These are phyloP conservation scores for Nematolebias whitei DNA, from an alignment of 2,113 vertebrate genomes.

Conservation along the genomic window DNA sequence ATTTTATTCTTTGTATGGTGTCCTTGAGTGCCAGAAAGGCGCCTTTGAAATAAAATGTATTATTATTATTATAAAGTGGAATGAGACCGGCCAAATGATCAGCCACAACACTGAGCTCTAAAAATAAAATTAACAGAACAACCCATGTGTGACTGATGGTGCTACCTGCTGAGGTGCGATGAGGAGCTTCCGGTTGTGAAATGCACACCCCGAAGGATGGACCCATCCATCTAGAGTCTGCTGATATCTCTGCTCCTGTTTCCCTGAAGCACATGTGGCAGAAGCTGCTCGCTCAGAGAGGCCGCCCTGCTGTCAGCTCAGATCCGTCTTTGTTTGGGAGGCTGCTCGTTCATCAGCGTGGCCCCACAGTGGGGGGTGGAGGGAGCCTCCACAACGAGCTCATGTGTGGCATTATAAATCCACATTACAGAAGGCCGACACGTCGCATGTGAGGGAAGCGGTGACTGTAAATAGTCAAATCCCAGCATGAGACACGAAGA, in stretches of 20 bases:
- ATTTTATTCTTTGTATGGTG: too few relatives aligned
- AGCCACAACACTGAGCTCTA: conserved; percentile 8
- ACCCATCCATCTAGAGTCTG: neutral
- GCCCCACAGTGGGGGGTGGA: conserved; percentile 44
- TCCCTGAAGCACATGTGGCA: conserved; percentile 51
- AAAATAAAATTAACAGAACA: conserved; percentile 32
- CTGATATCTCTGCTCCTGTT: conserved; percentile 6
- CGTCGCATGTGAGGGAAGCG: conserved; percentile 21
- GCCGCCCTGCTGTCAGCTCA: conserved; percentile 58
- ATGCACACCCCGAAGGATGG: neutral
- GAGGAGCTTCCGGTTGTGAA: conserved; percentile 10
- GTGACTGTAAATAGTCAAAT: conserved; percentile 24
- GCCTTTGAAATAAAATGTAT: too few relatives aligned
- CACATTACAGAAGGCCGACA: conserved; percentile 67
- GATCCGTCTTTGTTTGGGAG: conserved; percentile 74
- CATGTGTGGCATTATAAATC: conserved; percentile 69
- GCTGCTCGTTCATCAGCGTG: conserved; percentile 69
- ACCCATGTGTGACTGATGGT: conserved; percentile 12
- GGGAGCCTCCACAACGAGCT: conserved; percentile 40
- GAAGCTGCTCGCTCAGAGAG: conserved; percentile 46
- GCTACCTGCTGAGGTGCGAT: neutral
- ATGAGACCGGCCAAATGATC: conserved; percentile 40
- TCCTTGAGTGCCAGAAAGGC: too few relatives aligned
- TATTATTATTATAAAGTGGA: too few relatives aligned
- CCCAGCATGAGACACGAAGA: conserved; percentile 7